Base-by-base conservation (phyloP, 2,888 invertebrate genomes). In the Latrodectus hesperus region DNA sequence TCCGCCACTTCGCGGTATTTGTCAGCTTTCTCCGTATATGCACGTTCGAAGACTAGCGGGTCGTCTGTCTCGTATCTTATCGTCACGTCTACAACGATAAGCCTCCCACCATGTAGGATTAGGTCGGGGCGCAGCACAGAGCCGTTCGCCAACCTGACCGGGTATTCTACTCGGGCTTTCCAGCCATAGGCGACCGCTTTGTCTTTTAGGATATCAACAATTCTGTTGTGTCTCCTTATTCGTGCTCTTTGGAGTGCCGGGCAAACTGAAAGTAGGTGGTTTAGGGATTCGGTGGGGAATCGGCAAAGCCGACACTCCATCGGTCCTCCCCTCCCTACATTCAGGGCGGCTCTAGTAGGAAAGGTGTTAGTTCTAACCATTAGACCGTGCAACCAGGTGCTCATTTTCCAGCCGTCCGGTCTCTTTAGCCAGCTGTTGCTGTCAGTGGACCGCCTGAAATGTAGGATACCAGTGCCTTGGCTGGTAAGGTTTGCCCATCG, bases 351-450 rank as follows among this genome's bases (percentile, higher is more conserved):
- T 1, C 74, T 9, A 0, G 55, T 74, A 11, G 73, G 74, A 22
- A n/a, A 55, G 1, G 74, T 74, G 55, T 74, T 26, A 5, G 74
- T 22, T n/a, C 74, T 17, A 1, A 74, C 6, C 52, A 53, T n/a
- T 17, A 55, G 22, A 14, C 52, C 17, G 22, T n/a, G 10, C 5
- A 11, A 11, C 74, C 74, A 74, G 12, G 17, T 74, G 4, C 55
- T 55, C 1, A 3, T 17, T 17, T 22, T 52, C 55, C 52, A 22
- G 6, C 22, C 55, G 9, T 10, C n/a, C 6, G 74, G 74, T 22
- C 17, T 74, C 53, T 17, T 22, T 5, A 74, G 12, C 74, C 74
- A 74, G 55, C 74, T 74, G 74, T 74, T 74, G 17, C 52, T 49
- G 26, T n/a, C 12, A 12, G 6, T 22, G 5, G 12, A 26, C 3